Conservation (phyloP, 2,888 invertebrate genomes). For the Cephus pulcher region DNA sequence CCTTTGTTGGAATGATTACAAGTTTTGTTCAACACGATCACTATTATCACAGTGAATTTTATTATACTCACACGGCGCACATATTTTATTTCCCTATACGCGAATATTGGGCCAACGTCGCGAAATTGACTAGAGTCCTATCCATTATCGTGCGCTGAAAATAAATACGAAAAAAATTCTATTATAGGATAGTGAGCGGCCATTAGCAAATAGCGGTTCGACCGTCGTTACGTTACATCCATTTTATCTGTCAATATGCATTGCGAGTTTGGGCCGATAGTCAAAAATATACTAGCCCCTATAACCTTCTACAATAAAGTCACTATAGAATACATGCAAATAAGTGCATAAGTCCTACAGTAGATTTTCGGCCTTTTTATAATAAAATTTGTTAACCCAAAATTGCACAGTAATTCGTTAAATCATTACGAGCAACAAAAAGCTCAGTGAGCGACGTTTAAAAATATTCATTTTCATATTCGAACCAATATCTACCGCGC, state of each 20-base stretch:
- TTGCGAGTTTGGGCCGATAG: neutral
- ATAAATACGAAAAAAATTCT: neutral
- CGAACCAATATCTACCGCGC: neutral
- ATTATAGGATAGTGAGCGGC: neutral
- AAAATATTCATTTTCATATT: neutral
- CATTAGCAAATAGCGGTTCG: neutral
- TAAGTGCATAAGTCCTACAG: neutral
- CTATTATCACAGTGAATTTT: neutral
- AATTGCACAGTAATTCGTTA: no score
- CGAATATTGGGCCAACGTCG: neutral
- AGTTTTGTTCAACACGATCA: conserved; percentile 45
- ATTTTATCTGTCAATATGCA: neutral
- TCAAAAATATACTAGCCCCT: neutral
- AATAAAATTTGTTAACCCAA: no score
- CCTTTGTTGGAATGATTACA: conserved; percentile 55
- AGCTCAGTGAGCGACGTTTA: neutral
- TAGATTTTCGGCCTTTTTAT: neutral
- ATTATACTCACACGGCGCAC: neutral
- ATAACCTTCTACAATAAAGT: neutral
- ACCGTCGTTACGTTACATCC: neutral
- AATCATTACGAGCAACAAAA: no score
- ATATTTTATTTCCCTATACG: neutral
- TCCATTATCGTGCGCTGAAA: neutral
- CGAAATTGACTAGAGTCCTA: neutral
- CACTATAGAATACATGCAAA: neutral